These are phyloP conservation scores for Clarias magur DNA, from an alignment of 2,113 vertebrate genomes.

Conservation along the genomic window DNA sequence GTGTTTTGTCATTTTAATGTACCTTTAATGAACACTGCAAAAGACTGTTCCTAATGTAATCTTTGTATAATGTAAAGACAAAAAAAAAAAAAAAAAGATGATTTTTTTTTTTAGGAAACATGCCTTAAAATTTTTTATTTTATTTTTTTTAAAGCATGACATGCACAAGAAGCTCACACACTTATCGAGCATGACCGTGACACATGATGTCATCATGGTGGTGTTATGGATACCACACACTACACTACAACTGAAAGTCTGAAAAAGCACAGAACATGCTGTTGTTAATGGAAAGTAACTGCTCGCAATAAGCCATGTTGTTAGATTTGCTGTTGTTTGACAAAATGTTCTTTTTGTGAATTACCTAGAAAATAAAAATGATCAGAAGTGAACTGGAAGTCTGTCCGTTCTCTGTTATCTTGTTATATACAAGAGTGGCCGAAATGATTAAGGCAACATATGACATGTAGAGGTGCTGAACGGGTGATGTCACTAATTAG, in stretches of 20 bases:
- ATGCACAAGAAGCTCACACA: background rate
- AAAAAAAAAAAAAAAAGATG: background rate
- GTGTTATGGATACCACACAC: constrained; percentile 41
- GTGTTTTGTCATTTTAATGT: background rate
- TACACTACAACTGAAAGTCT: background rate
- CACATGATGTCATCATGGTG: constrained; percentile 31
- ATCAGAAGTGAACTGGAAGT: background rate
- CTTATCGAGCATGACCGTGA: constrained; percentile 9
- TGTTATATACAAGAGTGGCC: background rate
- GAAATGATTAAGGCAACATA: no score
- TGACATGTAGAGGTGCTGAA: no score
- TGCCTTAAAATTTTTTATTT: no score
- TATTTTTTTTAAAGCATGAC: no score
- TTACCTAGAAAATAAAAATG: background rate
- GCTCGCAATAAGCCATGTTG: background rate
- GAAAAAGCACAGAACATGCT: constrained; percentile 27
- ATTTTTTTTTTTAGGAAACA: background rate
- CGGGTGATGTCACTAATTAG: no score
- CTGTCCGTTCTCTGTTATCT: background rate
- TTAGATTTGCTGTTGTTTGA: constrained; percentile 23
- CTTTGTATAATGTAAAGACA: background rate
- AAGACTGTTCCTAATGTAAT: background rate
- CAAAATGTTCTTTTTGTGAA: background rate
- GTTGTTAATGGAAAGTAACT: constrained; percentile 12
- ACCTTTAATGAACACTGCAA: background rate